Evolutionary conservation across 2,113 vertebrate genomes (phyloP), one percentile per base, ranked within the genome.

Genomic region (Coryphaenoides rupestris): DNA sequence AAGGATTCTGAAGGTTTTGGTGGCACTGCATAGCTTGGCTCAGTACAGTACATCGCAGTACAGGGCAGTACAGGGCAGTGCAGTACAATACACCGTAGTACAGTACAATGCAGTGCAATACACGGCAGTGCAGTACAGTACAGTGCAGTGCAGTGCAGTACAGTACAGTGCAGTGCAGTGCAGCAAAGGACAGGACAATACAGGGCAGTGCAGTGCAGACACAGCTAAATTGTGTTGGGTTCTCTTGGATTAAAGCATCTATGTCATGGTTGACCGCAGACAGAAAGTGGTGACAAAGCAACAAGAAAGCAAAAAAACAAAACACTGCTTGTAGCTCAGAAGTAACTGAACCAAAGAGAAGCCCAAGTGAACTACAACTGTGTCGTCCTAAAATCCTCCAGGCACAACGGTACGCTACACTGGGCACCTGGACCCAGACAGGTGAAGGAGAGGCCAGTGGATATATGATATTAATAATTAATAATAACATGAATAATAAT

Each of bases 371-470:
- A 77, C 74, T 73, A 72, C 59, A 70, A 26, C 64, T 19, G 77
- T 75, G 69, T 63, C 64, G 40, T 45, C 13, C 65, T 21, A 57
- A 75, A 66, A 75, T 58, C 70, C 60, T 49, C 75, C 77, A 83
- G 69, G 64, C 66, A 70, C 77, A 80, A 2, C 17, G 47, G 4
- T 50, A 17, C 13, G 15, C 17, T 9, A n/a, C n/a, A n/a, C n/a
- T n/a, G n/a, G n/a, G n/a, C n/a, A n/a, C n/a, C n/a, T n/a, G n/a
- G n/a, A n/a, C n/a, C n/a, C 13, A 40, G 33, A 40, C 24, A 6
- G 3, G 33, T 40, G 33, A 40, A 9, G 33, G 5, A 45, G 13
- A 40, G 33, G 24, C 24, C 6, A 6, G 24, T 26, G 3, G 24
- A 26, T 6, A 26, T 26, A 26, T 26, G 6, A 40, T 40, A 9